Percentiles rank a stretch among this genome's conserved stretches.
Conservation (phyloP, 2,113 vertebrate genomes). For the Patagioenas fasciata region DNA sequence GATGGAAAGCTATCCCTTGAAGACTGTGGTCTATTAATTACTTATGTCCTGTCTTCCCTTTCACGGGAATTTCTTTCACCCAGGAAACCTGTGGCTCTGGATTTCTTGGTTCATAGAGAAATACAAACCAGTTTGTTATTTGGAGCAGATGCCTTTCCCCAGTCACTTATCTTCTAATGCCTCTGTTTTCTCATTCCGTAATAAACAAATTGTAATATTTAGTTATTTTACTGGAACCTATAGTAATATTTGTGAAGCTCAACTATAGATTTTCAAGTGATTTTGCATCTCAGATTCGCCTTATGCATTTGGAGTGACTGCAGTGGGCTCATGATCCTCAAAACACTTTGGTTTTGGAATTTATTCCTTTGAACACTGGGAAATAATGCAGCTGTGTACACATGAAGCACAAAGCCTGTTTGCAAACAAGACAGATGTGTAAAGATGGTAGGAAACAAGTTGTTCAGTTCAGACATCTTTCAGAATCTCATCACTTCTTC, state of each 20-base stretch:
- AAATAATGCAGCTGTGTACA: not conserved
- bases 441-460: not conserved
- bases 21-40: not conserved
- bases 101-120: not conserved
- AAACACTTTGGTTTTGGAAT: not conserved
- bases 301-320: not conserved
- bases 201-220: not conserved
- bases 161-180: not conserved
- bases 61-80: not conserved
- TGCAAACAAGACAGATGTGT: not conserved
- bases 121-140: not conserved
- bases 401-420: not conserved
- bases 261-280: not conserved
- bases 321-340: not conserved
- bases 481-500: not conserved
- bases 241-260: not conserved
- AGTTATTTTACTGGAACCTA: not conserved
- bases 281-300: not conserved
- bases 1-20: not conserved
- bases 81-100: not conserved
- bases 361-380: not conserved
- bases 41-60: not conserved
- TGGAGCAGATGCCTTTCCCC: not conserved
- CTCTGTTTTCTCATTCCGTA: not conserved
- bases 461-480: not conserved